phyloP scores from a whole-genome alignment of 1,140 invertebrate species.

The Lasioglossum albipes region DNA sequence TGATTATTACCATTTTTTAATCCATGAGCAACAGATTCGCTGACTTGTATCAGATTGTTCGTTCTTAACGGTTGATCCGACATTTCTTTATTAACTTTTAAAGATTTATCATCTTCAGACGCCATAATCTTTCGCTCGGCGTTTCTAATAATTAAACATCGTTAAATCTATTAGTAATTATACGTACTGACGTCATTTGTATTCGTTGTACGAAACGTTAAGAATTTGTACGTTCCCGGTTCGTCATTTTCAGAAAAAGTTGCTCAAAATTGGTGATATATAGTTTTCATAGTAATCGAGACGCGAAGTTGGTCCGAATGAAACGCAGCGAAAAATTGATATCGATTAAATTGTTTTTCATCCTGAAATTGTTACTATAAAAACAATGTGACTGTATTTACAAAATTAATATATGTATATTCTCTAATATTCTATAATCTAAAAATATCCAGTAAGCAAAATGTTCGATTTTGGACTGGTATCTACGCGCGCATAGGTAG shows the following conservation, averaged over 20 bases:
- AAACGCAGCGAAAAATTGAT: background rate
- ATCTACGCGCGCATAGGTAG: too few species aligned
- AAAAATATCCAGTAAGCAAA: too few species aligned
- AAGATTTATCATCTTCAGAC: background rate
- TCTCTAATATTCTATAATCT: too few species aligned
- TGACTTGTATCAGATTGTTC: slow-evolving; percentile 3
- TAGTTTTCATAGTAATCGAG: background rate
- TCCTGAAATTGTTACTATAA: too few species aligned
- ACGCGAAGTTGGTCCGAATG: background rate
- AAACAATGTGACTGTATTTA: too few species aligned
- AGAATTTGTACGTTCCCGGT: background rate
- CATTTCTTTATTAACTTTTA: background rate
- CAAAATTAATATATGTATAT: too few species aligned
- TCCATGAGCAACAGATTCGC: background rate
- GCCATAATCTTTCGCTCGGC: background rate
- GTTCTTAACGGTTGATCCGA: background rate
- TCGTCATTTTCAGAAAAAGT: background rate
- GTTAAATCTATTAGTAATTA: too few species aligned
- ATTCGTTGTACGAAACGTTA: background rate
- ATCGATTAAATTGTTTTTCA: background rate
- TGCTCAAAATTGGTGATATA: background rate
- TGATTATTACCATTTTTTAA: background rate
- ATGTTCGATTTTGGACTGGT: too few species aligned
- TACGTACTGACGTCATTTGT: background rate
- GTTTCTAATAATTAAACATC: background rate